These are phyloP conservation scores for Gallirallus australis DNA, from an alignment of 2,797 vertebrate species.

Conservation along the genomic window DNA sequence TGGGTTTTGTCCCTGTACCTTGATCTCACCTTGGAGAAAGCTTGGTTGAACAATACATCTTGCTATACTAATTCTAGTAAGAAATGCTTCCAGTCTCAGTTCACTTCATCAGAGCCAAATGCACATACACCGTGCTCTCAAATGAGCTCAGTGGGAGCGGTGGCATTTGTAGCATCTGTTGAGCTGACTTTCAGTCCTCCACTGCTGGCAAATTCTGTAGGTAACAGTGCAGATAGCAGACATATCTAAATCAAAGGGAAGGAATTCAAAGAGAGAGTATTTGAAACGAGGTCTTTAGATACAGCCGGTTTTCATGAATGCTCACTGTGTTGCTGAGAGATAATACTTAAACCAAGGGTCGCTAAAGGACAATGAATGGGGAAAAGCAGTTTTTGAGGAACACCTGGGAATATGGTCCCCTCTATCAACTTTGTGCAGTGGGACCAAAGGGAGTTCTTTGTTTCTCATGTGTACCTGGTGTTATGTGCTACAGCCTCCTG, in stretches of 20 bases:
- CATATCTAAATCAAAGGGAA: neutral
- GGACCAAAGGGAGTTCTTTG: neutral
- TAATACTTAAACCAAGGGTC: neutral
- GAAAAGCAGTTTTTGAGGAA: neutral
- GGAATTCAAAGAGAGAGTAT: neutral
- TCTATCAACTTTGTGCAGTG: neutral
- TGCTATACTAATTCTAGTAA: neutral
- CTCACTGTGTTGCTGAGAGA: neutral
- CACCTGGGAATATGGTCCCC: neutral
- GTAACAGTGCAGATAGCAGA: neutral
- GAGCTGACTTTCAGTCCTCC: neutral
- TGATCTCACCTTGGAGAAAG: neutral
- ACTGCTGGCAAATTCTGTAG: neutral
- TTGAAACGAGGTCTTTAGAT: neutral
- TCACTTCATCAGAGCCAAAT: neutral
- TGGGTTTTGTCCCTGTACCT: neutral
- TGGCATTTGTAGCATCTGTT: conserved; percentile 9
- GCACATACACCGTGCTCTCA: neutral
- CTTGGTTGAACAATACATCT: neutral
- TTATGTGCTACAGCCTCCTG: neutral
- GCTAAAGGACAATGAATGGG: neutral
- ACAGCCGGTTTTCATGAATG: neutral
- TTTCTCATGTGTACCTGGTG: neutral
- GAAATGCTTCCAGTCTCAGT: neutral
- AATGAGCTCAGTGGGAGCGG: neutral